Conservation (phyloP, 2,888 invertebrate genomes). For the Parnassius smintheus region DNA sequence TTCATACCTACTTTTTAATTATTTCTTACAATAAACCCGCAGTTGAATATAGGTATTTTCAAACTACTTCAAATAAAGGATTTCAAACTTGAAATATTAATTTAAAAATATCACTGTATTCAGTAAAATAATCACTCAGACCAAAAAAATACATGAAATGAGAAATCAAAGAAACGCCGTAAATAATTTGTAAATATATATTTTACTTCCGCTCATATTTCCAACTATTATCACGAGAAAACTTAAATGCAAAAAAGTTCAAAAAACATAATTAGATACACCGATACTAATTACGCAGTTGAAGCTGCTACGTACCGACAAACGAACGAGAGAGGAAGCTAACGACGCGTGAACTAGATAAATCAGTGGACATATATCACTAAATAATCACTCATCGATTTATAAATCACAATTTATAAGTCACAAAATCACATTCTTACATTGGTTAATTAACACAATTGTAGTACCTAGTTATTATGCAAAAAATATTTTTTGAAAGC, state of each 20-base stretch:
- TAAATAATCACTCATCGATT: slow-evolving; percentile 20
- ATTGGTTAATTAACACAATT: too few relatives aligned
- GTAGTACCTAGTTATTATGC: too few relatives aligned
- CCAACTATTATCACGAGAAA: background rate
- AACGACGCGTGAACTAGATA: slow-evolving; percentile 31
- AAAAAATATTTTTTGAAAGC: too few relatives aligned
- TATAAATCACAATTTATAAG: slow-evolving; percentile 1
- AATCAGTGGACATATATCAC: slow-evolving; percentile 12
- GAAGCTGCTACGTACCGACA: slow-evolving; percentile 34
- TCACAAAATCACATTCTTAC: background rate
- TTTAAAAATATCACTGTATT: too few relatives aligned
- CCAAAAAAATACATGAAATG: too few relatives aligned
- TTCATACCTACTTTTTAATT: too few relatives aligned
- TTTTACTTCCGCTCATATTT: slow-evolving; percentile 1
- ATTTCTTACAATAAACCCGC: too few relatives aligned
- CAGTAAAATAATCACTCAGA: too few relatives aligned
- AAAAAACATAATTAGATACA: slow-evolving; percentile 31
- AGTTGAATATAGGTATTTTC: too few relatives aligned
- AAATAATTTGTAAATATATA: background rate
- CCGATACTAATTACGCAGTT: slow-evolving; percentile 36
- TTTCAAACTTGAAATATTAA: too few relatives aligned
- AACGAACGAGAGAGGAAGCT: slow-evolving; percentile 28
- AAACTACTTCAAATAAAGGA: too few relatives aligned
- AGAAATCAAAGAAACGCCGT: too few relatives aligned
- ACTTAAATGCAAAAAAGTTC: slow-evolving; percentile 27